Evolutionary conservation across 2,113 vertebrate genomes (phyloP).

Genomic region (Sturnira hondurensis): DNA sequence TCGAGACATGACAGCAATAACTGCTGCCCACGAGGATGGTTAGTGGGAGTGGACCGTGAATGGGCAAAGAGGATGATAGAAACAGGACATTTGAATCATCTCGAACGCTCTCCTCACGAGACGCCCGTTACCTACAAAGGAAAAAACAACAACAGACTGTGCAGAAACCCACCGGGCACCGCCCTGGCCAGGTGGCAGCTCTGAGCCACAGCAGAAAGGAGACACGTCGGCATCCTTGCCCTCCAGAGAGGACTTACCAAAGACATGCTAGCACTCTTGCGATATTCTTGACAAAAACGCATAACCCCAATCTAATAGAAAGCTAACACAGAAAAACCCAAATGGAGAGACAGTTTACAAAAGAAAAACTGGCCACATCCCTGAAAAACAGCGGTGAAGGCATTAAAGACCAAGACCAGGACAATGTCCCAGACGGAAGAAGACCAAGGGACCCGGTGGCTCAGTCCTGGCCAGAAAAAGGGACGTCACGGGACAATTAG

Average conservation of each 20-base stretch:
- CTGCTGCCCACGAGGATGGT: rapidly evolving
- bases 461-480: not conserved
- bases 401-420: not conserved
- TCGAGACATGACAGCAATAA: rapidly evolving
- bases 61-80: not conserved
- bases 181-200: rapidly evolving
- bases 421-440: not conserved
- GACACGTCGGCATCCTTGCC: rapidly evolving
- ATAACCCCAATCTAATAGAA: not conserved
- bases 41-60: rapidly evolving
- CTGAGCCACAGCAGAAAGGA: rapidly evolving
- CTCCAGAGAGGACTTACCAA: rapidly evolving
- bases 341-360: not conserved
- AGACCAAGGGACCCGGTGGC: not conserved
- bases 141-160: rapidly evolving
- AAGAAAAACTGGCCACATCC: not conserved
- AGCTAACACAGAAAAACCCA: not conserved
- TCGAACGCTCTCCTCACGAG: not conserved
- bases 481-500: rapidly evolving
- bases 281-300: not conserved
- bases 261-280: rapidly evolving
- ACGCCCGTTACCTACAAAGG: not conserved
- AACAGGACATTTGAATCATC: rapidly evolving
- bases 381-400: not conserved
- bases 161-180: not conserved